phyloP scores from a whole-genome alignment of 2,888 invertebrate genomes.

The Macrosiphum euphorbiae region DNA sequence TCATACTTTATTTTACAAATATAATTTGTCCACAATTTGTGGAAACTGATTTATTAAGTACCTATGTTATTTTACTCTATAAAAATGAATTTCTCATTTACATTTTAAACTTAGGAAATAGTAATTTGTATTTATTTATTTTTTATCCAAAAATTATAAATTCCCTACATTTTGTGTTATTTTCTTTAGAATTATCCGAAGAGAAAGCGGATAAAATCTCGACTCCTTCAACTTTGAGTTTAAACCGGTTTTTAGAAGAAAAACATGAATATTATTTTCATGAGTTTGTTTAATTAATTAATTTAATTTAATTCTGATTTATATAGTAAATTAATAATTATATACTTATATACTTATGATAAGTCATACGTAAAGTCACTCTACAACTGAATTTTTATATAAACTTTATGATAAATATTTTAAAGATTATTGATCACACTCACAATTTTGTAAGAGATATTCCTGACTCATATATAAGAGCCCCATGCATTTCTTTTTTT shows the following conservation, averaged over 20 bases:
- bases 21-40: neutral
- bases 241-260: neutral
- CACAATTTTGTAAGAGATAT: too few relatives aligned
- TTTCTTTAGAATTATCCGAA: neutral
- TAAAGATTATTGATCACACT: too few relatives aligned
- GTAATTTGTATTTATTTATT: too few relatives aligned
- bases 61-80: neutral
- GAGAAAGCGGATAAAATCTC: neutral
- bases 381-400: too few relatives aligned
- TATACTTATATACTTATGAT: too few relatives aligned
- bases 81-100: neutral
- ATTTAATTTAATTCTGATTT: neutral
- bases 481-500: too few relatives aligned
- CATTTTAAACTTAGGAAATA: neutral
- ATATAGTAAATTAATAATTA: neutral
- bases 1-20: neutral
- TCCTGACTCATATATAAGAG: too few relatives aligned
- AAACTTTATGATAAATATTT: too few relatives aligned
- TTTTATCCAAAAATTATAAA: neutral
- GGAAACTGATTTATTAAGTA: neutral
- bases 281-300: neutral
- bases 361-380: too few relatives aligned
- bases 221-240: neutral
- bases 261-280: neutral
- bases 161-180: neutral